Evolutionary conservation across 2,888 invertebrate species (phyloP).

Genomic region (Leistus spinibarbis): DNA sequence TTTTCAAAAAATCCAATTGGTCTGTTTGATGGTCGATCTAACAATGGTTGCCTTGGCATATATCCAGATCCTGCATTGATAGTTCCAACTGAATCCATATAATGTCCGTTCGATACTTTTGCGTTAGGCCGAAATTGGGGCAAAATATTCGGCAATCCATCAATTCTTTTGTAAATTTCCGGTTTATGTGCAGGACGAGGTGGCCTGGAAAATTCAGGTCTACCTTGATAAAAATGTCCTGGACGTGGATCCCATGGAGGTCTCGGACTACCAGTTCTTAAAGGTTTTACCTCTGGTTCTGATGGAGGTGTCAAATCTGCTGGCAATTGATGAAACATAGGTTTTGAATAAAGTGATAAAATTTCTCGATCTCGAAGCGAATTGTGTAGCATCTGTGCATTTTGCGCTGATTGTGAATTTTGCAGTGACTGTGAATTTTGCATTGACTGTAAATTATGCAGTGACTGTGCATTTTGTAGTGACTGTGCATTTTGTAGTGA

Average conservation of each 20-base stretch:
- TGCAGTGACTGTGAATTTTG: slow-evolving; percentile 42
- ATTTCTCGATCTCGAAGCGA: slow-evolving; percentile 49
- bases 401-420: slow-evolving; percentile 41
- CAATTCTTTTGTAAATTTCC: slow-evolving; percentile 55
- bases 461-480: slow-evolving; percentile 21
- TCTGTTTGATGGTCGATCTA: slow-evolving; percentile 56
- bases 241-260: slow-evolving; percentile 60
- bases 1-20: slow-evolving; percentile 57
- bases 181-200: slow-evolving; percentile 51
- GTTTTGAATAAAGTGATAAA: slow-evolving; percentile 54
- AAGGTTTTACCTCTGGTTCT: slow-evolving; percentile 48
- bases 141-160: slow-evolving; percentile 68
- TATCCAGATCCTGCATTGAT: slow-evolving; percentile 47
- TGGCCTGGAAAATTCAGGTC: slow-evolving; percentile 56
- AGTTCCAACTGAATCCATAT: slow-evolving; percentile 47
- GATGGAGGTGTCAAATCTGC: slow-evolving; percentile 59
- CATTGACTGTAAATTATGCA: neutral
- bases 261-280: slow-evolving; percentile 49
- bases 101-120: slow-evolving; percentile 58
- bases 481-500: slow-evolving; percentile 37
- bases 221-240: slow-evolving; percentile 56
- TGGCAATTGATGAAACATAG: slow-evolving; percentile 57
- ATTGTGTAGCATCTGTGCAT: slow-evolving; percentile 36
- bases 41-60: slow-evolving; percentile 52
- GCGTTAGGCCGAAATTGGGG: slow-evolving; percentile 75